Percentiles rank a stretch among this genome's conserved stretches.
phyloP scores from a whole-genome alignment of 2,888 invertebrate genomes.

The Branchellion lobata region DNA sequence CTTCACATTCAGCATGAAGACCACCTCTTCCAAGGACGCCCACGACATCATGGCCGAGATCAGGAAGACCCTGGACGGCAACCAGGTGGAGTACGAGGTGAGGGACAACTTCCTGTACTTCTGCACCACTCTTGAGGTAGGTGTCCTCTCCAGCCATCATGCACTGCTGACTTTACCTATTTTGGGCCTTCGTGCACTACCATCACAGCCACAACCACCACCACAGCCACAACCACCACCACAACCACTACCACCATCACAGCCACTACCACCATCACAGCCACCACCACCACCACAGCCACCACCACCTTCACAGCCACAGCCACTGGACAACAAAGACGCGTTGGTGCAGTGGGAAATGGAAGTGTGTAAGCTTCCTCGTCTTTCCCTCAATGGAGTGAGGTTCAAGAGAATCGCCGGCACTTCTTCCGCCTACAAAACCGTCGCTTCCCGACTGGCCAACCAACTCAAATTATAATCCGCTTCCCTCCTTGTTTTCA shows the following conservation, averaged over 20 bases:
- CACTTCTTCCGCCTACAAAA: constrained; percentile 96
- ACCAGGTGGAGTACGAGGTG: constrained; percentile 99
- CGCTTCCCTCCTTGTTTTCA: neutral
- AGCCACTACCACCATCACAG: neutral
- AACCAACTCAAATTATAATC: constrained; percentile 90
- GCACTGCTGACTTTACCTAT: neutral
- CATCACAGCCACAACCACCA: too few relatives aligned
- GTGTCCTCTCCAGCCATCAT: neutral
- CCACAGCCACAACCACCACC: too few relatives aligned
- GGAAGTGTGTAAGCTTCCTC: constrained; percentile 87
- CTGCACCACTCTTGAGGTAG: constrained; percentile 89
- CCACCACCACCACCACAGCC: neutral
- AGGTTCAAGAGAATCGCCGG: constrained; percentile 70
- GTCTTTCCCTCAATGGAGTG: constrained; percentile 95
- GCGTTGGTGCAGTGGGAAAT: constrained; percentile 81
- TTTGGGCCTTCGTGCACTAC: neutral
- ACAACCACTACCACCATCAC: too few relatives aligned
- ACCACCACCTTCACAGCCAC: constrained; percentile 33
- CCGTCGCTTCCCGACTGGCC: constrained; percentile 99
- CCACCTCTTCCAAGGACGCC: constrained; percentile 92
- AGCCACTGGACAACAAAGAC: constrained; percentile 79
- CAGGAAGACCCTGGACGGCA: constrained; percentile 91
- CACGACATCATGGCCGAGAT: constrained; percentile 99
- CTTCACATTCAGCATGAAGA: constrained; percentile 99
- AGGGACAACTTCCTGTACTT: constrained; percentile 93